These are phyloP conservation scores for Eupithecia inturbata DNA, from an alignment of 2,888 invertebrate species.

Conservation along the genomic window DNA sequence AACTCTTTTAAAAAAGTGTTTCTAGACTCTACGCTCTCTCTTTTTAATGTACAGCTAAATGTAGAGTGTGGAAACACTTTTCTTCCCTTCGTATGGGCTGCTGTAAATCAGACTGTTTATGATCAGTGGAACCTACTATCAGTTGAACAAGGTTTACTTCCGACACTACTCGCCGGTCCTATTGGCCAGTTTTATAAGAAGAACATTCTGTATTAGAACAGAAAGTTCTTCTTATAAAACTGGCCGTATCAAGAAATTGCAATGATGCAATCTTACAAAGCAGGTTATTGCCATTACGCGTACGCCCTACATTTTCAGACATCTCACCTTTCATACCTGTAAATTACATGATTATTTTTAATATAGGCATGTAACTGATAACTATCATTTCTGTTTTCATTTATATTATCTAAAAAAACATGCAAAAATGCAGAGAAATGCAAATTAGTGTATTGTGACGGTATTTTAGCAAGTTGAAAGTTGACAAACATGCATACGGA, in stretches of 20 bases:
- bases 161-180: background rate
- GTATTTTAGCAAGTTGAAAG: background rate
- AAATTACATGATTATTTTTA: background rate
- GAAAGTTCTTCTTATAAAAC: too few species aligned
- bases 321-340: background rate
- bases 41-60: background rate
- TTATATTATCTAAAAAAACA: slow-evolving; percentile 1
- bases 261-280: background rate
- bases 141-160: background rate
- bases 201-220: background rate
- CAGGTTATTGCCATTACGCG: background rate
- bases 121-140: too few species aligned
- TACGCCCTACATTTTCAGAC: background rate
- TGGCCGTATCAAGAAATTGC: background rate
- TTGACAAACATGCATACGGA: slow-evolving; percentile 7
- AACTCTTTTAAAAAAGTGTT: background rate
- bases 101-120: too few species aligned
- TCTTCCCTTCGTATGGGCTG: too few species aligned
- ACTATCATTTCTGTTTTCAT: background rate
- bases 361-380: too few species aligned
- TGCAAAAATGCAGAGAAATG: background rate
- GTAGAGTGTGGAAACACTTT: too few species aligned
- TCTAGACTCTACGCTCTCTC: background rate
- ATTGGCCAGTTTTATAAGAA: background rate
- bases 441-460: background rate